phyloP scores from a whole-genome alignment of 2,113 vertebrate species.

The Semicossyphus pulcher region DNA sequence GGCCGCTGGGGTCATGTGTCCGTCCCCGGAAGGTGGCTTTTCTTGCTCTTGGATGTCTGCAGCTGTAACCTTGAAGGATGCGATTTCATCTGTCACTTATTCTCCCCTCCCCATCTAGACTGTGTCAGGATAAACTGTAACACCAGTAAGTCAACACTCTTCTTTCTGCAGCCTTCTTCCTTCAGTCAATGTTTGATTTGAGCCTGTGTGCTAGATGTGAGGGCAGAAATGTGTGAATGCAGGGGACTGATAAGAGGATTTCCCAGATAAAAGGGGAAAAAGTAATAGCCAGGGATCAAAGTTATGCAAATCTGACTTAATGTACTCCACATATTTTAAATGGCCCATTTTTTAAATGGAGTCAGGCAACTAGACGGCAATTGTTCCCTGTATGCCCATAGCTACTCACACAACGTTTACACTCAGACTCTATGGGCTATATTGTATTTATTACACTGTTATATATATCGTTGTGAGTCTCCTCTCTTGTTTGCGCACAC shows the following conservation, averaged over 20 bases:
- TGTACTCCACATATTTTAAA: constrained; percentile 58
- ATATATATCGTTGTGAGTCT: constrained; percentile 30
- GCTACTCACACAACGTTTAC: constrained; percentile 18
- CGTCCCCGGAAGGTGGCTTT: constrained; percentile 99
- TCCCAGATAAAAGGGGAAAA: constrained; percentile 57
- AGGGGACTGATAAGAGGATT: constrained; percentile 72
- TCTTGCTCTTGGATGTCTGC: constrained; percentile 99
- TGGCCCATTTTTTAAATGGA: constrained; percentile 54
- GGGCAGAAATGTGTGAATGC: constrained; percentile 58
- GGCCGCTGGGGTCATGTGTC: constrained; percentile 94
- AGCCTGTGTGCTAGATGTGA: constrained; percentile 57
- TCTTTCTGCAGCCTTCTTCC: constrained; percentile 89
- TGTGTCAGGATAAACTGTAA: constrained; percentile 99
- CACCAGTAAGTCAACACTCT: constrained; percentile 99
- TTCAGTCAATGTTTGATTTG: constrained; percentile 70
- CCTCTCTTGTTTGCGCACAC: constrained; percentile 3
- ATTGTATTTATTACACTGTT: constrained; percentile 36
- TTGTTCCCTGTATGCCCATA: constrained; percentile 36
- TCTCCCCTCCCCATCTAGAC: constrained; percentile 99
- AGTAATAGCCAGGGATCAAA: constrained; percentile 72
- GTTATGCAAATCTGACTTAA: constrained; percentile 70
- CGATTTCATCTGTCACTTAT: constrained; percentile 99
- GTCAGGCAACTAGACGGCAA: constrained; percentile 45
- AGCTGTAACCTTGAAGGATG: constrained; percentile 99
- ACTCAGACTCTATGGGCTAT: constrained; percentile 20